Conservation (phyloP, 2,113 vertebrate species). For the Argyrosomus japonicus region DNA sequence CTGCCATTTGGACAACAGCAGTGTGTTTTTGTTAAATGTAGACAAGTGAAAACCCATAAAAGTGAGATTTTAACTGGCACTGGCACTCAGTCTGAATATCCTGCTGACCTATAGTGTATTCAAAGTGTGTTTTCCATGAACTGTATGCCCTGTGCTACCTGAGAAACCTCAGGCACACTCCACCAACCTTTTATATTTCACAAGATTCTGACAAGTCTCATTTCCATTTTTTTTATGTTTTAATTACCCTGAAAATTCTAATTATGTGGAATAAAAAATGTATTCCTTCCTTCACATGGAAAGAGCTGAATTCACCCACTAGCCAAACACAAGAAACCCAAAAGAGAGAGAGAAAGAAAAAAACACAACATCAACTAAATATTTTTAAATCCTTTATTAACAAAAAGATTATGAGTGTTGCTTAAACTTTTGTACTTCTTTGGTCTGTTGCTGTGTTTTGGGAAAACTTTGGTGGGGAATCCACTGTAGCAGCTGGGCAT, state of each 20-base stretch:
- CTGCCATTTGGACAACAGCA: neutral
- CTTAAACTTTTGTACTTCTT: too few relatives aligned
- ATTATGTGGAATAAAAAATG: conserved; percentile 22
- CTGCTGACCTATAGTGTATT: neutral
- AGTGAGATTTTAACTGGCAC: neutral
- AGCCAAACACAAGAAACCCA: neutral
- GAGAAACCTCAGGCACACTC: conserved; percentile 17
- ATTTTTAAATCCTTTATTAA: too few relatives aligned
- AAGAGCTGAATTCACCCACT: neutral
- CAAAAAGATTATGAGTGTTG: too few relatives aligned
- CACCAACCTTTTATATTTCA: neutral
- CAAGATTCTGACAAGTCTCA: conserved; percentile 32
- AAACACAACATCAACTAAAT: neutral
- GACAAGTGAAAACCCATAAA: conserved; percentile 12
- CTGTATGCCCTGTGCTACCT: neutral
- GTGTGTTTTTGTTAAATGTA: conserved; percentile 7
- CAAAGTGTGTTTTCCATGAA: neutral
- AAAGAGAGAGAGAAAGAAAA: neutral
- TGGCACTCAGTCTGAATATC: conserved; percentile 13
- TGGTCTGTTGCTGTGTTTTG: too few relatives aligned
- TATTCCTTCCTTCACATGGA: conserved; percentile 24
- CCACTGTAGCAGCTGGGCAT: too few relatives aligned
- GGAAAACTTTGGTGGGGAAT: too few relatives aligned
- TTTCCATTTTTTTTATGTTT: conserved; percentile 30
- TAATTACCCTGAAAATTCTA: conserved; percentile 12